phyloP scores from a whole-genome alignment of 2,888 invertebrate species.

The Griposia aprilina region DNA sequence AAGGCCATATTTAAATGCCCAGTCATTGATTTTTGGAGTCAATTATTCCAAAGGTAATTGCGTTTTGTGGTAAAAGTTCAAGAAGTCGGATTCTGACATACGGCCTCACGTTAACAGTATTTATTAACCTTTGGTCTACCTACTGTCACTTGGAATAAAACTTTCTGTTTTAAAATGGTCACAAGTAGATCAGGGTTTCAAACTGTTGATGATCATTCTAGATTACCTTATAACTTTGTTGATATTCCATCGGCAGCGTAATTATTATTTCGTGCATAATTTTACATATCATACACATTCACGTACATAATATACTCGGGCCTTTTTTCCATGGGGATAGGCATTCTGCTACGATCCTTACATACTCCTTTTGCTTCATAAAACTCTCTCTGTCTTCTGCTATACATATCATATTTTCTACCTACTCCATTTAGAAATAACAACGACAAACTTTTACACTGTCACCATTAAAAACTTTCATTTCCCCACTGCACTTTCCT shows the following conservation, averaged over 20 bases:
- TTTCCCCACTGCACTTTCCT: neutral
- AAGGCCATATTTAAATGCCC: neutral
- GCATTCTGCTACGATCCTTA: too few relatives aligned
- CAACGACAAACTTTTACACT: neutral
- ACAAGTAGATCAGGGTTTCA: neutral
- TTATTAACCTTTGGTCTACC: neutral
- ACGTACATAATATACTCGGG: too few relatives aligned
- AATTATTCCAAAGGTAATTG: neutral
- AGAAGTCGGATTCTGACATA: neutral
- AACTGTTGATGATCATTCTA: neutral
- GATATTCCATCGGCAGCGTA: neutral
- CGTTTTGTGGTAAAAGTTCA: neutral
- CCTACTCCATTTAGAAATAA: too few relatives aligned
- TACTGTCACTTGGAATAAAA: neutral
- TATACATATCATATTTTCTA: neutral
- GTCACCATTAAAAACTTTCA: neutral
- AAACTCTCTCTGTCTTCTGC: too few relatives aligned
- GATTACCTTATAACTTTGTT: neutral
- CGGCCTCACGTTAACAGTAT: neutral
- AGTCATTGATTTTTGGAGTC: neutral
- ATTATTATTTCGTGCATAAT: neutral
- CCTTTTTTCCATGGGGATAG: too few relatives aligned
- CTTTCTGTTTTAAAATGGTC: neutral
- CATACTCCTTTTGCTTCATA: too few relatives aligned
- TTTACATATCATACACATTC: too few relatives aligned